Base-by-base conservation (phyloP, 2,888 invertebrate genomes). In the Exocentrus adspersus region DNA sequence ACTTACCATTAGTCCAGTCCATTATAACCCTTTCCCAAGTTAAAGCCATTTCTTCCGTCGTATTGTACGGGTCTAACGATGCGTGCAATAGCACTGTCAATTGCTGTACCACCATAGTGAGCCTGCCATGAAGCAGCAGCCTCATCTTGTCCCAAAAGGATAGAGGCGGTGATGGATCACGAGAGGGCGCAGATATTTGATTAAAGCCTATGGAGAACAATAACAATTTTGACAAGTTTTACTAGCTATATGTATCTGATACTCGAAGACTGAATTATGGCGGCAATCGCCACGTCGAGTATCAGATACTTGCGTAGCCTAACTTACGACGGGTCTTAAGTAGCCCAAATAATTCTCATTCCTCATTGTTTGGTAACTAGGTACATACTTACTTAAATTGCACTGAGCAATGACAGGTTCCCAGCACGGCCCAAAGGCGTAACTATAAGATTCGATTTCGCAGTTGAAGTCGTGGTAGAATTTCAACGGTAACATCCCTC, bases 401-500 rank as follows among this genome's bases (percentile, higher is more conserved):
- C 93, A 93, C 77, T 95, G 94, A 0, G 96, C 94, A 60, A 96
- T 90, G 12, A 95, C 95, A 0, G 99, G 98, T 79, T 99, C 99
- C 99, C 99, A 99, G 81, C 98, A 98, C 0, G 98, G 97, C 0
- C 99, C 99, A 80, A 99, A 98, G 0, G 98, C 97, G 80, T 97
- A 94, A 78, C 92, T 92, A 79, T 90, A 94, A 71, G 92, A 90
- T 56, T 93, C 91, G 75, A 96, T 89, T 81, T 97, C 96, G 85
- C 95, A 95, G 82, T 95, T 96, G 62, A 99, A 88, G 83, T 99
- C 98, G 84, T 99, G 97, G 84, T 97, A 99, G 85, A 95, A 98
- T 83, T 99, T 99, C 42, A 98, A 85, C 0, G 97, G 91, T 52
- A 95, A 92, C 93, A 99, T 95, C 71, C 92, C 92, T 59, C 98